Conservation (phyloP, 2,113 vertebrate genomes). For the Chinchilla lanigera region DNA sequence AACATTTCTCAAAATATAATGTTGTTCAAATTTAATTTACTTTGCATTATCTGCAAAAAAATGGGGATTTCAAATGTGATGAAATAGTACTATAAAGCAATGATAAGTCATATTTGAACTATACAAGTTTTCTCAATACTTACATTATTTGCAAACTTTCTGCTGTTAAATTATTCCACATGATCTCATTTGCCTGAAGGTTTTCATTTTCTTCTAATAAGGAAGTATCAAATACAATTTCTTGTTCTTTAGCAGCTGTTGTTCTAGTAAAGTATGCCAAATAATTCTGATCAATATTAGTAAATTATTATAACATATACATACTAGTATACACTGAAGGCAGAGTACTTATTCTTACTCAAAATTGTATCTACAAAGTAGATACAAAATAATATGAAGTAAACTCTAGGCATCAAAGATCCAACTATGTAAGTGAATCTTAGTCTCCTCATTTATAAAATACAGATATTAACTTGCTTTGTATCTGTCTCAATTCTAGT, state of each 20-base stretch:
- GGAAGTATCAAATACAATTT: slow-evolving; percentile 93
- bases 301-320: background rate
- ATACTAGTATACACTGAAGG: slow-evolving; percentile 15
- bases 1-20: slow-evolving; percentile 33
- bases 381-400: slow-evolving; percentile 41
- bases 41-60: slow-evolving; percentile 51
- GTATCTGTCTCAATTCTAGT: background rate
- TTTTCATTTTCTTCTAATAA: slow-evolving; percentile 96
- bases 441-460: slow-evolving; percentile 35
- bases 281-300: slow-evolving; percentile 47
- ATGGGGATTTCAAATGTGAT: slow-evolving; percentile 18
- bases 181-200: slow-evolving; percentile 95
- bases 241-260: slow-evolving; percentile 90
- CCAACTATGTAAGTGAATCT: background rate
- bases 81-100: slow-evolving; percentile 2
- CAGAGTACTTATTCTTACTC: slow-evolving; percentile 60
- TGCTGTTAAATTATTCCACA: slow-evolving; percentile 98
- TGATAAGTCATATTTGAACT: background rate
- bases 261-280: slow-evolving; percentile 86
- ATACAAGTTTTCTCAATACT: slow-evolving; percentile 83
- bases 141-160: slow-evolving; percentile 95
- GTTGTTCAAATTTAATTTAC: slow-evolving; percentile 10
- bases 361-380: slow-evolving; percentile 59
- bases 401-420: background rate
- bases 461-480: background rate